Percentiles rank a stretch among this genome's conserved stretches.
Evolutionary conservation across 2,797 vertebrate genomes (phyloP).

Genomic region (Vultur gryphus): DNA sequence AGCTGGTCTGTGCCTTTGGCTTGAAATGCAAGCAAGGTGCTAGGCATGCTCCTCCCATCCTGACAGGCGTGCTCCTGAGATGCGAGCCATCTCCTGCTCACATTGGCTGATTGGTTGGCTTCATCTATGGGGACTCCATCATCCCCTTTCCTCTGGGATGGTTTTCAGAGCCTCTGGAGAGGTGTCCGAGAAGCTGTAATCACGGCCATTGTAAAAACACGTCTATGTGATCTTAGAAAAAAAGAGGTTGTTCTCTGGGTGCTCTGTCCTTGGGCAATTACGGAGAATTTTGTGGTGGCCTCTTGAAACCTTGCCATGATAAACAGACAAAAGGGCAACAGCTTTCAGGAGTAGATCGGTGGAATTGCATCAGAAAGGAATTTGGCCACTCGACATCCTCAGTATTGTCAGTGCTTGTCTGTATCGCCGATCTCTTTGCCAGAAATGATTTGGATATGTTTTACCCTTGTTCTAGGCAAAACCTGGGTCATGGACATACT

Average conservation of each 20-base stretch:
- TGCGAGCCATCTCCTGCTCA: neutral
- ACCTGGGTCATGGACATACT: neutral
- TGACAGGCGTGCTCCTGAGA: neutral
- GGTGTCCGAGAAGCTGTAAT: neutral
- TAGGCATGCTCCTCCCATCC: neutral
- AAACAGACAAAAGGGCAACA: neutral
- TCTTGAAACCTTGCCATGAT: neutral
- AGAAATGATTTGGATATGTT: neutral
- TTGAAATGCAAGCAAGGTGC: neutral
- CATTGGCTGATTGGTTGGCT: neutral
- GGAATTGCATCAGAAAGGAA: neutral
- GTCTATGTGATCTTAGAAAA: neutral
- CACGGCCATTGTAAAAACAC: neutral
- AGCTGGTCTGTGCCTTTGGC: neutral
- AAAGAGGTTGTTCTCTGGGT: neutral
- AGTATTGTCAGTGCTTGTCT: accelerated
- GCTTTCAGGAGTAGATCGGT: neutral
- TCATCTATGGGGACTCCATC: neutral
- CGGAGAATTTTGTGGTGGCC: neutral
- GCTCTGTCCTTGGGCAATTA: neutral
- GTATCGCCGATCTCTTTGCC: neutral
- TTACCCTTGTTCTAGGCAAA: neutral
- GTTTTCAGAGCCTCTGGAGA: neutral
- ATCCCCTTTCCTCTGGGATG: neutral
- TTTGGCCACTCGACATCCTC: neutral